Evolutionary conservation across 2,113 vertebrate genomes (phyloP).

Genomic region (Sturnus vulgaris): DNA sequence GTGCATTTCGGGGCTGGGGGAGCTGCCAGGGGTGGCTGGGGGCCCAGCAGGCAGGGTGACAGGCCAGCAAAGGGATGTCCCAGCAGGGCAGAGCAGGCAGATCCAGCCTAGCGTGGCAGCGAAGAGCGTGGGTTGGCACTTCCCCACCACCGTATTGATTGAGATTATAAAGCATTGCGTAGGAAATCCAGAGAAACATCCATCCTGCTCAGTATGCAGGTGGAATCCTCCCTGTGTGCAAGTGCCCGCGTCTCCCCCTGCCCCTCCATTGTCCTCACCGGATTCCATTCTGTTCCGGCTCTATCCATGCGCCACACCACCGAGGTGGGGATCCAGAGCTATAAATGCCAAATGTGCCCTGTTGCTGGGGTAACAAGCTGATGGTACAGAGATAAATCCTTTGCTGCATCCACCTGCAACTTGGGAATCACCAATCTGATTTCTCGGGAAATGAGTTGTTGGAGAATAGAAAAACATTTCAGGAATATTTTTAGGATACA

Average conservation of each 20-base stretch:
- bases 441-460: background rate
- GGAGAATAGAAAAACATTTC: background rate
- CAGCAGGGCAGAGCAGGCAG: background rate
- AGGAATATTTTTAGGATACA: conserved; percentile 7
- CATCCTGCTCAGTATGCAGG: conserved; percentile 4
- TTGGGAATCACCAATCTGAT: conserved; percentile 12
- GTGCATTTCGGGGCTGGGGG: accelerated
- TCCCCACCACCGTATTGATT: background rate
- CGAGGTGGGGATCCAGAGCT: background rate
- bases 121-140: background rate
- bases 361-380: conserved; percentile 66
- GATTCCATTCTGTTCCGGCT: background rate
- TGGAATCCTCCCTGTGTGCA: background rate
- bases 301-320: background rate
- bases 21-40: background rate
- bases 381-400: conserved; percentile 11
- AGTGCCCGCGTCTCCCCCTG: background rate
- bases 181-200: background rate
- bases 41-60: background rate
- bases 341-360: conserved; percentile 1
- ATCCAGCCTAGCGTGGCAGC: background rate
- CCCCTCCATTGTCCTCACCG: background rate
- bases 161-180: background rate
- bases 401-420: conserved; percentile 39
- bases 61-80: background rate